Evolutionary conservation across 2,797 vertebrate species (phyloP).

Genomic region (Pyrocephalus nanus): DNA sequence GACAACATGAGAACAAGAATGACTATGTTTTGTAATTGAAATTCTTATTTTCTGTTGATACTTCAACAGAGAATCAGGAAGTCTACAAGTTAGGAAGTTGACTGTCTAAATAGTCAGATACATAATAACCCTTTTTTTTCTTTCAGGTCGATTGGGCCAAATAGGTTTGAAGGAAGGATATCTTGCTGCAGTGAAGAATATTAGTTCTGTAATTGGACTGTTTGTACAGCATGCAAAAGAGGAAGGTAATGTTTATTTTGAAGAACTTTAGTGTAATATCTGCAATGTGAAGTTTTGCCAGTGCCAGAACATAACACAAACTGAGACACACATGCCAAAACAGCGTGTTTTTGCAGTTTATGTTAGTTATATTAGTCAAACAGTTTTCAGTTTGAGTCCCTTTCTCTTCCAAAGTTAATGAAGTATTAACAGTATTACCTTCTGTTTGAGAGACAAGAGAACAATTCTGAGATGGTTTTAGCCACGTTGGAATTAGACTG

Average conservation of each 20-base stretch:
- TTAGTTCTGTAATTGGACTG: constrained; percentile 85
- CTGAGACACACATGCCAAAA: neutral
- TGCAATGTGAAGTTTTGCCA: neutral
- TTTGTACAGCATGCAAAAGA: constrained; percentile 87
- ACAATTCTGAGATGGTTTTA: neutral
- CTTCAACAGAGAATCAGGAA: neutral
- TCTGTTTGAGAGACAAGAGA: neutral
- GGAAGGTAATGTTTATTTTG: constrained; percentile 84
- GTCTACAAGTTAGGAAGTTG: neutral
- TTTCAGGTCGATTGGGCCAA: constrained; percentile 86
- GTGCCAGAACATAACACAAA: neutral
- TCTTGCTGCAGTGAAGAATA: constrained; percentile 82
- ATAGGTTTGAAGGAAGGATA: constrained; percentile 88
- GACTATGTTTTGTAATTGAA: neutral
- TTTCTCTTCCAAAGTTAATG: neutral
- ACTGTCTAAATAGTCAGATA: neutral
- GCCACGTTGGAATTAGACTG: neutral
- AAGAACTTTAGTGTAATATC: neutral
- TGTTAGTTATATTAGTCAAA: neutral
- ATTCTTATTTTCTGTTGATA: neutral
- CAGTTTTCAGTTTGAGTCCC: neutral
- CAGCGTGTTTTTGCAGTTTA: neutral
- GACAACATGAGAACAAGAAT: neutral
- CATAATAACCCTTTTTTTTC: neutral
- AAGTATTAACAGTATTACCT: neutral